Evolutionary conservation across 2,797 vertebrate genomes (phyloP), one percentile per base, ranked within the genome.

Genomic region (Acanthurus leucopareius): DNA sequence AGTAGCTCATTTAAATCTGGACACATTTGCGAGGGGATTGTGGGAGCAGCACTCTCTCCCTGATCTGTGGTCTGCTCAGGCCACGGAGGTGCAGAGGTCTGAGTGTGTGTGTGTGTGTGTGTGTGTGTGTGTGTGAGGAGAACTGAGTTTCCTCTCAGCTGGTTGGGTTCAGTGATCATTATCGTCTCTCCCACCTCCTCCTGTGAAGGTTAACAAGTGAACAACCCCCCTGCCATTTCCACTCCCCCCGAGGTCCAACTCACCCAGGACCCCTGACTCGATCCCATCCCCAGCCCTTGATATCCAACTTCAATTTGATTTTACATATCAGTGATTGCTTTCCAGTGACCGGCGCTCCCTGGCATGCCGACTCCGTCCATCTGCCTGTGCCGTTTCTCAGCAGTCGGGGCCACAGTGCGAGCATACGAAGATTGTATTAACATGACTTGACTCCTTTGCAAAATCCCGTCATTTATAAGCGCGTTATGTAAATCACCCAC

Each of bases 401-500:
- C 72, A 32, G 81, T 83, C 67, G 35, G 61, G 49, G 44, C 57
- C 61, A 42, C 40, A 54, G 35, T 13, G 63, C 10, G 65, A 83
- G 71, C 74, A 66, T 51, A 77, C 77, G 73, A 77, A 65, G 77
- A 78, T 32, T 59, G 10, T 64, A 69, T 72, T 80, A 85, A 91
- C 73, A 56, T 52, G 78, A 84, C 66, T 59, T 45, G 86, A 89
- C 86, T 86, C 65, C 80, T 73, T 82, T 51, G 82, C 45, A 80
- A 53, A 81, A 73, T 54, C 58, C 75, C 77, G 89, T 84, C 90
- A 67, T 84, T 80, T 76, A 54, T 65, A 59, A 81, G 65, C 40
- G 3, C 1, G 80, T 91, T 84, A 78, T 71, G 63, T 85, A 87
- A 89, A 88, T 90, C 85, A 73, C 77, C 73, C 77, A 81, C 86